These are phyloP conservation scores for Limnephilus rhombicus DNA, from an alignment of 2,888 invertebrate species.

Conservation along the genomic window DNA sequence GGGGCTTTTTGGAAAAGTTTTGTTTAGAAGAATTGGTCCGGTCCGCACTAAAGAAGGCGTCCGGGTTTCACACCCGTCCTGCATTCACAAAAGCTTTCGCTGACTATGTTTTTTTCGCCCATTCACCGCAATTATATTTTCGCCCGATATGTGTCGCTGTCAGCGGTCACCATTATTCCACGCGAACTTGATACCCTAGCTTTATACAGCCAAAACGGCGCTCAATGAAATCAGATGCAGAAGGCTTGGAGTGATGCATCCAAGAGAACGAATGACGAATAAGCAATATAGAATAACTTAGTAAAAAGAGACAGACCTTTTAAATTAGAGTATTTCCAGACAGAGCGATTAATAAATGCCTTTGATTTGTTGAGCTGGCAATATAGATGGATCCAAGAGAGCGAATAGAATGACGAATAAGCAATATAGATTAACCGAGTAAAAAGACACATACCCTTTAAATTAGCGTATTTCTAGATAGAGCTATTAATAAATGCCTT, in stretches of 20 bases:
- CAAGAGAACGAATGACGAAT: background rate
- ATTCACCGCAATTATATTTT: constrained; percentile 55
- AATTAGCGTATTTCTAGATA: background rate
- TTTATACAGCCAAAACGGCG: constrained; percentile 32
- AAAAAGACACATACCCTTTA: background rate
- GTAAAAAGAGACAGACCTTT: background rate
- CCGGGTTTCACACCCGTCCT: constrained; percentile 61
- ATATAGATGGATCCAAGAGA: background rate
- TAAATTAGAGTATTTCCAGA: background rate
- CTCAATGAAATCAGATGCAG: constrained; percentile 32
- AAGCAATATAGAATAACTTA: background rate
- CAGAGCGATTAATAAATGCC: background rate
- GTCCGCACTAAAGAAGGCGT: constrained; percentile 56
- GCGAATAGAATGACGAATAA: background rate
- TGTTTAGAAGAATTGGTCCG: constrained; percentile 19
- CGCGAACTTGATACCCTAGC: constrained; percentile 34
- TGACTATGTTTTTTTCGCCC: constrained; percentile 38
- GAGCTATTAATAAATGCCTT: background rate
- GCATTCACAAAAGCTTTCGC: constrained; percentile 26
- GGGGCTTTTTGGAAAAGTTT: background rate
- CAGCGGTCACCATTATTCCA: constrained; percentile 36
- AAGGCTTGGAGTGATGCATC: constrained; percentile 34
- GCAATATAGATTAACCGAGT: background rate
- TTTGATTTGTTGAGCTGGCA: background rate
- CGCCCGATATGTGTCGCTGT: constrained; percentile 57